Evolutionary conservation across 2,113 vertebrate species (phyloP).

Genomic region (Tiliqua scincoides): DNA sequence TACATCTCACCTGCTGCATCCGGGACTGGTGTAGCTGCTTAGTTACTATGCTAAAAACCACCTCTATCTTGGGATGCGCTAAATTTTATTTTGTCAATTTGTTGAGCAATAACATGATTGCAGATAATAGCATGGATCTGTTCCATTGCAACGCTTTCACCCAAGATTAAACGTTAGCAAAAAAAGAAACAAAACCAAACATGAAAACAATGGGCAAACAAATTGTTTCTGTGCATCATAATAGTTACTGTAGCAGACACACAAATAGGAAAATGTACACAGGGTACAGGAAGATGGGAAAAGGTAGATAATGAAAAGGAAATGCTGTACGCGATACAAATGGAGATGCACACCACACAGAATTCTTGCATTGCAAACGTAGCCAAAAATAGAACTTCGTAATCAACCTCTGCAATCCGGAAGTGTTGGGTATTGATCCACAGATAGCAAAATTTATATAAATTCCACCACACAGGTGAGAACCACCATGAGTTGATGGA

Average conservation of each 20-base stretch:
- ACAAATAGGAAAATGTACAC: not conserved
- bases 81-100: not conserved
- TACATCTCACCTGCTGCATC: not conserved
- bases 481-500: not conserved
- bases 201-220: not conserved
- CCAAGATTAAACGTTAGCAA: constrained; percentile 9
- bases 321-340: not conserved
- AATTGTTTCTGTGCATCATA: not conserved
- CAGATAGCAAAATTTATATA: not conserved
- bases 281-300: not conserved
- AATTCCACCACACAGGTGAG: not conserved
- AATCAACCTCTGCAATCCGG: not conserved
- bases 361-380: not conserved
- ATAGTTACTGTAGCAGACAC: not conserved
- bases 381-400: not conserved
- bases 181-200: not conserved
- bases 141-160: not conserved
- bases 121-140: not conserved
- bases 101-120: not conserved
- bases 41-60: not conserved
- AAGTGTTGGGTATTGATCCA: not conserved
- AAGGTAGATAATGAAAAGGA: not conserved
- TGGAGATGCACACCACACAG: not conserved
- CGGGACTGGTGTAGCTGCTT: not conserved
- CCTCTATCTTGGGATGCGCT: not conserved